Evolutionary conservation across 2,113 vertebrate species (phyloP).

Genomic region (Cheilinus undulatus): DNA sequence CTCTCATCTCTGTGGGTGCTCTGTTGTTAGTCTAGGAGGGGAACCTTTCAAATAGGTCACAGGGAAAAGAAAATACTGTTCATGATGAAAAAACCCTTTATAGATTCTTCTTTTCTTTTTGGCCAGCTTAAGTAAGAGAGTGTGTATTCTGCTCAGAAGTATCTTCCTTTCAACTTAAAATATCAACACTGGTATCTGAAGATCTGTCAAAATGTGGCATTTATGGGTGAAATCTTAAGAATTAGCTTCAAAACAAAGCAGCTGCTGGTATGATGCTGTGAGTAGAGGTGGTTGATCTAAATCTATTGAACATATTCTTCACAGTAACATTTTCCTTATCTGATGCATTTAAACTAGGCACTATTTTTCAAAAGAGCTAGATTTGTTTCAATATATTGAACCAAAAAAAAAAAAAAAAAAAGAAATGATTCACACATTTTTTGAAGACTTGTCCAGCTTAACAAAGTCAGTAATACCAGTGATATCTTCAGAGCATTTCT

Average conservation of each 20-base stretch:
- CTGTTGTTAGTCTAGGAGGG: constrained; percentile 10
- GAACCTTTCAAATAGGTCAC: constrained; percentile 42
- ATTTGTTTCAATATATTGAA: too few species aligned
- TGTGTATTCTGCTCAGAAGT: constrained; percentile 33
- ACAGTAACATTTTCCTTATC: too few species aligned
- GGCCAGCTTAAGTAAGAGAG: constrained; percentile 8
- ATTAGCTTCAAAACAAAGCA: constrained; percentile 44
- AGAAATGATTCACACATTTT: too few species aligned
- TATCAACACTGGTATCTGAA: constrained; percentile 35
- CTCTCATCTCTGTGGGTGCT: not conserved
- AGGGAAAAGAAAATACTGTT: constrained; percentile 23
- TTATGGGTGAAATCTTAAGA: constrained; percentile 63
- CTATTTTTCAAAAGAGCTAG: too few species aligned
- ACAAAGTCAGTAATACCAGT: too few species aligned
- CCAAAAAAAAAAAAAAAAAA: too few species aligned
- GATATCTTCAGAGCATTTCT: too few species aligned
- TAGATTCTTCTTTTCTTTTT: constrained; percentile 27
- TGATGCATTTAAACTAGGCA: too few species aligned
- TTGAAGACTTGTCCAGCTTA: too few species aligned
- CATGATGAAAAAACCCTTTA: constrained; percentile 9
- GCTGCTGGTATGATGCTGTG: not conserved
- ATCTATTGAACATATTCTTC: too few species aligned
- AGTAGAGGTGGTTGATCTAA: not conserved
- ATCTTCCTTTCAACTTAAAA: constrained; percentile 31
- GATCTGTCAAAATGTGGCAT: constrained; percentile 61